These are phyloP conservation scores for Typhlomys cinereus DNA, from an alignment of 2,113 vertebrate species.

Conservation along the genomic window DNA sequence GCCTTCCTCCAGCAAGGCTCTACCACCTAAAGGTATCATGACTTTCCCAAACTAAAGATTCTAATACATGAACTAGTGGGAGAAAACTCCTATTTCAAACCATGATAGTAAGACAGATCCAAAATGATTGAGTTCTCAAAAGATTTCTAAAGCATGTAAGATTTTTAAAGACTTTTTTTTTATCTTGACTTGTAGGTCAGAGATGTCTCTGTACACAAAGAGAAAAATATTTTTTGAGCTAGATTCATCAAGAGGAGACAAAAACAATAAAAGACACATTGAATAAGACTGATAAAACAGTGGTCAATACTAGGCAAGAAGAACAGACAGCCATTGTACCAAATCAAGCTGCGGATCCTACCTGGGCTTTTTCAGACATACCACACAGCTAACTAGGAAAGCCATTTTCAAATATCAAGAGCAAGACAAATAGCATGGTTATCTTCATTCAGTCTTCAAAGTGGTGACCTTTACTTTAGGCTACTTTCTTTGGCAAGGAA, in stretches of 20 bases:
- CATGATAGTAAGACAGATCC: too few species aligned
- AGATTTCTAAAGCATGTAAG: neutral
- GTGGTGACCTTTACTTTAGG: slow-evolving; percentile 71
- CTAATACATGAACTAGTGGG: too few species aligned
- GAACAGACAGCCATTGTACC: slow-evolving; percentile 34
- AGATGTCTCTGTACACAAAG: neutral
- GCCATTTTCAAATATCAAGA: slow-evolving; percentile 73
- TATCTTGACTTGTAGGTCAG: neutral
- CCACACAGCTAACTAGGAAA: slow-evolving; percentile 45
- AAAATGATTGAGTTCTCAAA: neutral
- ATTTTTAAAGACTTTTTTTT: slow-evolving; percentile 29
- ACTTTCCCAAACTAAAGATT: too few species aligned
- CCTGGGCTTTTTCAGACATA: slow-evolving; percentile 42
- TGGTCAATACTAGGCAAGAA: slow-evolving; percentile 32
- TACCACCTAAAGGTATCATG: too few species aligned
- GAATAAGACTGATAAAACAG: slow-evolving; percentile 22
- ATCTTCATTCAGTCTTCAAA: slow-evolving; percentile 67
- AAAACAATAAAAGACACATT: neutral
- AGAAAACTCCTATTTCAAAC: too few species aligned
- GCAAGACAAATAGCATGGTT: slow-evolving; percentile 67
- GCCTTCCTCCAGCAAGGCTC: too few species aligned
- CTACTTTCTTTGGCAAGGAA: slow-evolving; percentile 61
- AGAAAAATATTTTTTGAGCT: neutral
- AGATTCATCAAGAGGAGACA: neutral
- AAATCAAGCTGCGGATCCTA: neutral